Conservation (phyloP, 2,113 vertebrate genomes). For the Prietella phreatophila region DNA sequence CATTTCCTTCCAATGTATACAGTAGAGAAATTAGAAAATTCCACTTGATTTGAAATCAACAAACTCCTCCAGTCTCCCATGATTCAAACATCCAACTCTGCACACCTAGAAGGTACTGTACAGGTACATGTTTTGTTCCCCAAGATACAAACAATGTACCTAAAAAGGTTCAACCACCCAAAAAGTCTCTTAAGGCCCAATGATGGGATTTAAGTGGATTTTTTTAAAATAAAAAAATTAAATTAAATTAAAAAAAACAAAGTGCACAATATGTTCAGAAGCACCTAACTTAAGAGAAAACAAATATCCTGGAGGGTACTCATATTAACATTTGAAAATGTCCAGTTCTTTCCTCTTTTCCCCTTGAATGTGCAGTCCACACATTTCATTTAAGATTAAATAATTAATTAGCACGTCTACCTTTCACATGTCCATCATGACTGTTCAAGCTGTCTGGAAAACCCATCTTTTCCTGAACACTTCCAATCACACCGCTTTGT, state of each 20-base stretch:
- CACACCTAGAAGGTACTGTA: too few relatives aligned
- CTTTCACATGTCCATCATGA: slow-evolving; percentile 7
- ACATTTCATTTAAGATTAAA: background rate
- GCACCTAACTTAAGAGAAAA: background rate
- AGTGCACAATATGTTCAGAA: background rate
- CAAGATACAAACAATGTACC: background rate
- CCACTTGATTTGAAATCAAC: background rate
- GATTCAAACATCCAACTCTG: background rate
- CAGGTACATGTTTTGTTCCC: background rate
- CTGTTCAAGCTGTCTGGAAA: background rate
- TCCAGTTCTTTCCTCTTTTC: too few relatives aligned
- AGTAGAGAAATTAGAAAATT: background rate
- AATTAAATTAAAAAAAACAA: too few relatives aligned
- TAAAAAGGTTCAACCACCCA: background rate
- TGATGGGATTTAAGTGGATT: background rate
- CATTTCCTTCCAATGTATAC: background rate
- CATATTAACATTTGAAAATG: background rate
- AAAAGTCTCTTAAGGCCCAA: background rate
- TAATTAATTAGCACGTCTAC: background rate
- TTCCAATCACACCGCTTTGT: background rate
- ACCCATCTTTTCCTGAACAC: background rate
- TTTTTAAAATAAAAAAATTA: background rate
- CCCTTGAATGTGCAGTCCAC: background rate
- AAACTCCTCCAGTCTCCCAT: background rate
- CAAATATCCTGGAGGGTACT: background rate